Percentiles rank a stretch among this genome's conserved stretches.
Conservation (phyloP, 2,113 vertebrate genomes). For the Pelobates fuscus region DNA sequence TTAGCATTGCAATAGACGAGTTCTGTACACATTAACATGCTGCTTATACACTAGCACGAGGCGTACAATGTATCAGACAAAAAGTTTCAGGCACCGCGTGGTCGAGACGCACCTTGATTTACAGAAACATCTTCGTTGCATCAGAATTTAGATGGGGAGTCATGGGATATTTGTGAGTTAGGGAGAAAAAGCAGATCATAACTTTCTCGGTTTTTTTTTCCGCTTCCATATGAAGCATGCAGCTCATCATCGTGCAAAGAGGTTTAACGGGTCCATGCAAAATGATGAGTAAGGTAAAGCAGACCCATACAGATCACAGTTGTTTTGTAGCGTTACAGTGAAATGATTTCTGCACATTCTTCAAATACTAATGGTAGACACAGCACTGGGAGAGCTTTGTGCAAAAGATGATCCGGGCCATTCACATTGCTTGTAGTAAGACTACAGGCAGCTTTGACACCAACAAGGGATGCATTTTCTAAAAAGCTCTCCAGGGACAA, state of each 20-base stretch:
- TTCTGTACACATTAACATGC: slow-evolving; percentile 3
- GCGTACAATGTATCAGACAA: neutral
- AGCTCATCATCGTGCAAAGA: neutral
- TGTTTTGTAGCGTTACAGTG: neutral
- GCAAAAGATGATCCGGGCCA: neutral
- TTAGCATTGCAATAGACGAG: neutral
- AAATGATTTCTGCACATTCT: neutral
- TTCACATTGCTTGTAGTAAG: no score
- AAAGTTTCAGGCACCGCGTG: neutral
- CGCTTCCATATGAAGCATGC: slow-evolving; percentile 8
- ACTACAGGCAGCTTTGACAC: no score
- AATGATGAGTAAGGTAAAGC: neutral
- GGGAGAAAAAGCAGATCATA: slow-evolving; percentile 41
- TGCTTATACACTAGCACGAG: neutral
- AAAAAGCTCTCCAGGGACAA: no score
- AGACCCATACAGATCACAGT: neutral
- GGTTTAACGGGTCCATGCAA: slow-evolving; percentile 6
- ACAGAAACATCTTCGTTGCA: slow-evolving; percentile 40
- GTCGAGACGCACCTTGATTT: slow-evolving; percentile 43
- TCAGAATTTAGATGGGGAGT: slow-evolving; percentile 33
- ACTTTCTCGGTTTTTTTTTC: slow-evolving; percentile 23
- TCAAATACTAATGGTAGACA: neutral
- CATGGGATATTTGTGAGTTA: slow-evolving; percentile 36
- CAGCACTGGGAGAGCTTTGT: neutral
- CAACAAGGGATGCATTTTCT: no score